phyloP scores from a whole-genome alignment of 2,888 invertebrate species.

The Euplexia lucipara region DNA sequence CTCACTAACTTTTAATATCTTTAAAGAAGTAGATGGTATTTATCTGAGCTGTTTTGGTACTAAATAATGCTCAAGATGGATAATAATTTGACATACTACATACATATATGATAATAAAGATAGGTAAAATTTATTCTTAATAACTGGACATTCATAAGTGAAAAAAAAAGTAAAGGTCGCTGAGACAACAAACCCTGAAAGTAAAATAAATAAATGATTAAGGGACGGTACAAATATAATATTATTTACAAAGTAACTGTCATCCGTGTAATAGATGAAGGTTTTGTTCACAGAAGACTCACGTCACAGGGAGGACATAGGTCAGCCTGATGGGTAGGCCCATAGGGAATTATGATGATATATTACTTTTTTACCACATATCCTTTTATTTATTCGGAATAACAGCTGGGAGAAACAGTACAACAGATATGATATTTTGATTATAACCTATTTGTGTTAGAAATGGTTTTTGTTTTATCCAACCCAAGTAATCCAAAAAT shows the following conservation, averaged over 20 bases:
- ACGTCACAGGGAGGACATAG: constrained; percentile 43
- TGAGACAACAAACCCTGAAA: neutral
- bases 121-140: neutral
- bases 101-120: too few species aligned
- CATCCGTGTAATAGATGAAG: constrained; percentile 29
- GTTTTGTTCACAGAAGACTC: constrained; percentile 26
- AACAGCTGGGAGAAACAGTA: neutral
- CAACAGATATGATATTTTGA: constrained; percentile 1
- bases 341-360: constrained; percentile 37
- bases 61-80: neutral
- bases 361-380: constrained; percentile 34
- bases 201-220: constrained; percentile 13
- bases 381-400: neutral
- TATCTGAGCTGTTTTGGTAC: too few species aligned
- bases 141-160: neutral
- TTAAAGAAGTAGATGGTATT: too few species aligned
- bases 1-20: neutral
- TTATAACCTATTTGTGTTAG: neutral
- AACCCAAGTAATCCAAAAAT: too few species aligned
- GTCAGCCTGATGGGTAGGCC: constrained; percentile 29
- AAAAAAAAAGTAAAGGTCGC: neutral
- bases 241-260: constrained; percentile 30
- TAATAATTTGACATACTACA: too few species aligned
- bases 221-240: constrained; percentile 9
- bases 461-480: too few species aligned